Evolutionary conservation across 1,140 invertebrate genomes (phyloP), one percentile per base, ranked within the genome.

Genomic region (Drosophila equinoxialis): DNA sequence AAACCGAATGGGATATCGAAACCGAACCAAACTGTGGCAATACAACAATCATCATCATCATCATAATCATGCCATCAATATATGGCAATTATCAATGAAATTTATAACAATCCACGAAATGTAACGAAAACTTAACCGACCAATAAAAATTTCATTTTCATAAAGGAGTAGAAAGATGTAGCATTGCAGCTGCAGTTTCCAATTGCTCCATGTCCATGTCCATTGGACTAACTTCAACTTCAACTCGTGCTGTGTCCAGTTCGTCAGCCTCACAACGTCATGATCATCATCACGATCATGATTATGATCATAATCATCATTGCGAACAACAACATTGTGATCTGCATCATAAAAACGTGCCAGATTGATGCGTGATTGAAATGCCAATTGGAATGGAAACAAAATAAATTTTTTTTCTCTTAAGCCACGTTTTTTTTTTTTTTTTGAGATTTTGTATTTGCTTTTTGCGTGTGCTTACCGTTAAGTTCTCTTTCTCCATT

Each of bases 291-390:
- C 65, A 76, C 76, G 66, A 70, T 77, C 60, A 77, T 63, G 10
- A 39, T 39, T 3, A 39, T 39, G 14, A 55, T 65, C 13, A 39
- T 39, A 0, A 39, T 39, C 30, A 57, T 66, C 54, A 42, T 58
- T 23, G 42, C 59, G 33, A 48, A 23, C 70, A 60, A 35, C 74
- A 65, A 64, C 60, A 68, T 62, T 68, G 61, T 59, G 86, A 90
- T 90, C 86, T 86, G 86, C 84, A 89, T 89, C 86, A 90, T 86
- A 90, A 90, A 90, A 90, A 90, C 86, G 86, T 90, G 86, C 86
- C 87, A 90, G 86, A 90, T 90, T 90, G 82, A 90, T 90, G 86
- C 86, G 86, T 90, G 86, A 90, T 90, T 90, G 86, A 90, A 90
- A 86, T 90, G 82, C 87, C 85, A 90, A 90, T 90, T 90, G 85